Conservation (phyloP, 2,888 invertebrate species). For the Entomobrya multifasciata region DNA sequence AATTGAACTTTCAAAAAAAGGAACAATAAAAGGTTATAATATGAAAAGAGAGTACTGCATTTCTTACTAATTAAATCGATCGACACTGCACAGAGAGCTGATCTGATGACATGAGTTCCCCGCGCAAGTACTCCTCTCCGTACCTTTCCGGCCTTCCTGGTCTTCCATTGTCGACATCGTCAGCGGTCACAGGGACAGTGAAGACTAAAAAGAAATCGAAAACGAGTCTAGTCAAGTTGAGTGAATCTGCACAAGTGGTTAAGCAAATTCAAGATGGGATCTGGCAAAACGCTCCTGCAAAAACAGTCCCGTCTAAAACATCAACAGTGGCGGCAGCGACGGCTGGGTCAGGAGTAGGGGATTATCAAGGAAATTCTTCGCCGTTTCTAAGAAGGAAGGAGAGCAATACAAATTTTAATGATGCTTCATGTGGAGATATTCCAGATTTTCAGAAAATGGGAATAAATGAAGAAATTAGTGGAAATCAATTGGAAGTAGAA, state of each 20-base stretch:
- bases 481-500: neutral
- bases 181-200: neutral
- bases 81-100: no score
- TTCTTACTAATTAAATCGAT: no score
- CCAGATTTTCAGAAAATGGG: neutral
- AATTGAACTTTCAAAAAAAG: no score
- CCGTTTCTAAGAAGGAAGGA: neutral
- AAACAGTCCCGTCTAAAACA: no score
- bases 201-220: conserved; percentile 32
- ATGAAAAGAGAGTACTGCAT: no score
- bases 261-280: conserved; percentile 36
- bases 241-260: conserved; percentile 23
- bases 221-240: neutral
- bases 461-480: neutral
- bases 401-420: neutral
- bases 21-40: no score
- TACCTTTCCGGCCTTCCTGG: conserved; percentile 29
- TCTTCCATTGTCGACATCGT: neutral
- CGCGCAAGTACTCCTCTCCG: conserved; percentile 23
- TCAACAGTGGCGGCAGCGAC: no score
- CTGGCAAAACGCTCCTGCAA: conserved; percentile 11
- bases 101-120: no score
- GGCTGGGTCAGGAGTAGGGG: no score
- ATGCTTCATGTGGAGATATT: neutral
- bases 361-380: no score